Base-by-base conservation (phyloP, 2,113 vertebrate species). In the Hemibagrus wyckioides region DNA sequence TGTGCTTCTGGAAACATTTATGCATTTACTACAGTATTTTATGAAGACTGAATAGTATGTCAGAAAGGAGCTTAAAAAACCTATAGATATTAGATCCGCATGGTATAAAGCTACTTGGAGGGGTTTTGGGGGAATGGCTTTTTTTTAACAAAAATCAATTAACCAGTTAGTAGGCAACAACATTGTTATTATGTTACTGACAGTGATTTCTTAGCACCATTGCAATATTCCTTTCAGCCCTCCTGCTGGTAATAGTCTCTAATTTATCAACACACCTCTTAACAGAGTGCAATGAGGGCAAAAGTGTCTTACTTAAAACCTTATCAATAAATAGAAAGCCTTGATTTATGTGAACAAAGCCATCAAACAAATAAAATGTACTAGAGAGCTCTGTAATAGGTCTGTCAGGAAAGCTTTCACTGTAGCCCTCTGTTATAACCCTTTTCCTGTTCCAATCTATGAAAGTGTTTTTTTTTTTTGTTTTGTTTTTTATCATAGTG, bases 131-230 rank as follows among this genome's bases (percentile, higher is more conserved):
- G 54, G 61, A 87, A 30, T 73, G 83, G 82, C 75, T 85, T 87
- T 89, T 89, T 61, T 19, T 10, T 23, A 9, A 44, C 1, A 76
- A 87, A 82, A 87, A 82, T 85, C 82, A 28, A 85, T 82, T 48
- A 44, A 77, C 41, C 61, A 81, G 41, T 85, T 73, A n/a, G 57
- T 75, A 82, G 9, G 80, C 82, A 85, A 87, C 83, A 33, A 44
- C 65, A 44, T 5, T 52, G 52, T 87, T 54, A 89, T 84, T 86
- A 85, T 85, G 61, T 75, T 85, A 48, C 39, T 73, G 15, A 41
- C 9, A 23, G 30, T 41, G 7, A 7, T 71, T 71, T 9, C 33
- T 39, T 21, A 71, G 56, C 36, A 82, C 65, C 41, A 41, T 44
- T 80, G 54, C 56, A 52, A 19, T 81, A 79, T 73, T 48, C 82